Conservation (phyloP, 2,797 vertebrate species). For the Sebastes umbrosus region DNA sequence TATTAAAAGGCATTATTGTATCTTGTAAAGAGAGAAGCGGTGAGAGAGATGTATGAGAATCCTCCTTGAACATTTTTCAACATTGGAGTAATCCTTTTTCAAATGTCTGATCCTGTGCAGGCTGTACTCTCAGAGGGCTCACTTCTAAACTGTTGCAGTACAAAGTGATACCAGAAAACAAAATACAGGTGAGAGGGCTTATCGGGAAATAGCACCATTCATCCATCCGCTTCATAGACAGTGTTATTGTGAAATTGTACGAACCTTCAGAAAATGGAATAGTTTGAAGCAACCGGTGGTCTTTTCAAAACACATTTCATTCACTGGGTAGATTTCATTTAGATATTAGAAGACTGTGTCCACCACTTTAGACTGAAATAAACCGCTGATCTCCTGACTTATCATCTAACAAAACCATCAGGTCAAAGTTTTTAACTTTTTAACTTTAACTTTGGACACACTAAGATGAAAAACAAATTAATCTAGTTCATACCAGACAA, state of each 20-base stretch:
- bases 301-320: neutral
- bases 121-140: neutral
- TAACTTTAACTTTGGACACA: neutral
- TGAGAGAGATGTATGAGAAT: constrained; percentile 6
- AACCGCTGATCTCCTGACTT: too few relatives aligned
- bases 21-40: constrained; percentile 31
- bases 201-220: neutral
- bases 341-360: neutral
- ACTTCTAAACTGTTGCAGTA: neutral
- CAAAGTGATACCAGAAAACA: neutral
- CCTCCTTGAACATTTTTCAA: constrained; percentile 28
- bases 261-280: neutral
- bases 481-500: neutral
- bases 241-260: neutral
- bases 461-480: neutral
- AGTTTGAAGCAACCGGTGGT: neutral
- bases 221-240: neutral
- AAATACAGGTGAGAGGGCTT: neutral
- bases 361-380: neutral
- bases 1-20: constrained; percentile 54
- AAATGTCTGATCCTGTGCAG: constrained; percentile 10
- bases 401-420: too few relatives aligned
- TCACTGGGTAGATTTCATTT: neutral
- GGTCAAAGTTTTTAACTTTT: too few relatives aligned
- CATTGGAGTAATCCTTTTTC: constrained; percentile 22